These are phyloP conservation scores for Eristalis tenax DNA, from an alignment of 2,888 invertebrate genomes.

Conservation along the genomic window DNA sequence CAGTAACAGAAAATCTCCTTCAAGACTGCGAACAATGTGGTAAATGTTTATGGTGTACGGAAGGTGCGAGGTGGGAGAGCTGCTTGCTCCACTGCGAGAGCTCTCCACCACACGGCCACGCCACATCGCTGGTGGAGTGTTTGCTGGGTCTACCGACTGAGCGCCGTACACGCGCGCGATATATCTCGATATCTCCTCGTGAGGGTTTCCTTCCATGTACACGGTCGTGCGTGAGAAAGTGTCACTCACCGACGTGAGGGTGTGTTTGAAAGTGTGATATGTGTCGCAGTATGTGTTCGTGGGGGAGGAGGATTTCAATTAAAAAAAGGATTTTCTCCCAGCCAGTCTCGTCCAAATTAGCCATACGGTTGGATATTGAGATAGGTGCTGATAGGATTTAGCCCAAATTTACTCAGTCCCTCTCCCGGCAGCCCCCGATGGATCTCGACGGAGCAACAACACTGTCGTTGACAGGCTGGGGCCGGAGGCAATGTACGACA, in stretches of 20 bases:
- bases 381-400: slow-evolving; percentile 38
- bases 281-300: slow-evolving; percentile 5
- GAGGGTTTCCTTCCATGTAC: slow-evolving; percentile 21
- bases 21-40: slow-evolving; percentile 51
- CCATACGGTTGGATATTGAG: slow-evolving; percentile 45
- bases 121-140: background rate
- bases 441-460: background rate
- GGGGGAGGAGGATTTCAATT: slow-evolving; percentile 52
- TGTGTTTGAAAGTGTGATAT: background rate
- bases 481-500: slow-evolving; percentile 30
- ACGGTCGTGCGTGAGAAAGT: slow-evolving; percentile 59
- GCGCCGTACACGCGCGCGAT: slow-evolving; percentile 61
- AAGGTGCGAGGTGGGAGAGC: background rate
- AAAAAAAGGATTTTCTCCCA: slow-evolving; percentile 65
- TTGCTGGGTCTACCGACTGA: slow-evolving; percentile 31
- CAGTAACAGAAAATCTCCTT: slow-evolving; percentile 51
- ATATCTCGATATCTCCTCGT: slow-evolving; percentile 50
- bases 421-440: background rate
- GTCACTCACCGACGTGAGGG: slow-evolving; percentile 27
- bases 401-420: slow-evolving; percentile 14
- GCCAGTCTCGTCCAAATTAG: slow-evolving; percentile 61
- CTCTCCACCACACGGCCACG: slow-evolving; percentile 30
- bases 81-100: background rate
- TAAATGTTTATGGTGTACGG: slow-evolving; percentile 55
- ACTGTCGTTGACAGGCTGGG: slow-evolving; percentile 3